Conservation (phyloP, 2,888 invertebrate species). For the Polia nebulosa region DNA sequence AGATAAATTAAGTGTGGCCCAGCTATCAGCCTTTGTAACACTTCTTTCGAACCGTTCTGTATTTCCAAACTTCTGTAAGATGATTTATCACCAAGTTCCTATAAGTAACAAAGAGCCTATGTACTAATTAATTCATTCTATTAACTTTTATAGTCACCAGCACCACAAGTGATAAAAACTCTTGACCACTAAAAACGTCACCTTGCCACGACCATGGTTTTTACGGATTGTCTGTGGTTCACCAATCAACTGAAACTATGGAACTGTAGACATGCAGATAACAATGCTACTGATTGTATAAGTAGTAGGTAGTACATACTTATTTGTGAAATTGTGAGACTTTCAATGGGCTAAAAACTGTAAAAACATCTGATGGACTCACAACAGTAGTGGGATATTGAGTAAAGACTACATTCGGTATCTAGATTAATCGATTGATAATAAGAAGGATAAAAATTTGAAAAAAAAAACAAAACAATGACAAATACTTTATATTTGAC, state of each 20-base stretch:
- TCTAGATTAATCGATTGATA: too few species aligned
- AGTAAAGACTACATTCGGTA: too few species aligned
- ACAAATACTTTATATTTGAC: too few species aligned
- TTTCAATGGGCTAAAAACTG: neutral
- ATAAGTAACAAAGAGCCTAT: neutral
- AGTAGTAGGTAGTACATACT: neutral
- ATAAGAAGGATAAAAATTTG: too few species aligned
- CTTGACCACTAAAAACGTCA: slow-evolving; percentile 49
- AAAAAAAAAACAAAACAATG: too few species aligned
- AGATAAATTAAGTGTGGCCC: too few species aligned
- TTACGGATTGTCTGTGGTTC: slow-evolving; percentile 42
- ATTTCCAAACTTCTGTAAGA: too few species aligned
- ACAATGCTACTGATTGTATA: slow-evolving; percentile 12
- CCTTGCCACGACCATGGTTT: slow-evolving; percentile 66
- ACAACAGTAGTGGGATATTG: too few species aligned
- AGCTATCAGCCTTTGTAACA: too few species aligned
- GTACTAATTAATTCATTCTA: slow-evolving; percentile 39
- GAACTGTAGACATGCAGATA: slow-evolving; percentile 16
- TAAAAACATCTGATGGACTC: too few species aligned
- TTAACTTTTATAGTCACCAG: slow-evolving; percentile 32
- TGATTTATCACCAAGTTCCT: too few species aligned
- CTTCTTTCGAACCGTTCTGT: too few species aligned
- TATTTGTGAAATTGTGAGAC: neutral
- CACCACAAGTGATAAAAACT: slow-evolving; percentile 41
- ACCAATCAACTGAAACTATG: slow-evolving; percentile 51